A percentile compares a stretch with the other conserved stretches of the same genome.
Conservation (phyloP, 1,140 invertebrate species). For the Euborellia annulipes region DNA sequence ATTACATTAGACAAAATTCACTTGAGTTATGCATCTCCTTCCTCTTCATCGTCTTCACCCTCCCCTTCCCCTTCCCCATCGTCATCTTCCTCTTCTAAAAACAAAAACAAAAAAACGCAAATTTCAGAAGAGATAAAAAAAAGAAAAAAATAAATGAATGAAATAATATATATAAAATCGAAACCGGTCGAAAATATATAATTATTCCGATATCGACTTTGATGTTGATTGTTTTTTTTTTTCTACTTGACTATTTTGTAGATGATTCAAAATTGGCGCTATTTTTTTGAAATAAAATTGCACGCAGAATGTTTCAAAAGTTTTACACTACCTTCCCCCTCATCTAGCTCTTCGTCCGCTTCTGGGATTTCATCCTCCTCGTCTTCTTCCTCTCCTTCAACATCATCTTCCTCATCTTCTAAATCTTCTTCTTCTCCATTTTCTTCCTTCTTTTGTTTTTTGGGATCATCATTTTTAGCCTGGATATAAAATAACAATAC, state of each 20-base stretch:
- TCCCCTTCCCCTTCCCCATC: constrained; percentile 38
- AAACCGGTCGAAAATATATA: constrained; percentile 5
- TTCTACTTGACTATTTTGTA: background rate
- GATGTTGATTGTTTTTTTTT: background rate
- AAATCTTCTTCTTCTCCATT: constrained; percentile 43
- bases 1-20: no score
- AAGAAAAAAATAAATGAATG: constrained; percentile 5
- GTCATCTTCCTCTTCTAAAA: constrained; percentile 42
- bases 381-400: constrained; percentile 43
- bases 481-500: constrained; percentile 26
- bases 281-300: background rate
- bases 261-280: background rate
- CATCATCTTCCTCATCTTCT: constrained; percentile 28
- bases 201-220: constrained; percentile 3
- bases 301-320: background rate
- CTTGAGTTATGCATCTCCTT: constrained; percentile 32
- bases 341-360: constrained; percentile 45
- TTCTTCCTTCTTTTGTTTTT: constrained; percentile 62
- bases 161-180: constrained; percentile 6
- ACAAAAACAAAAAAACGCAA: constrained; percentile 16
- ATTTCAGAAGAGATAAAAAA: constrained; percentile 1
- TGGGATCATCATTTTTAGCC: constrained; percentile 55
- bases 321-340: constrained; percentile 39
- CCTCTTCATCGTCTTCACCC: constrained; percentile 36
- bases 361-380: constrained; percentile 49